A percentile compares a stretch with the other conserved stretches of the same genome.
These are phyloP conservation scores for Bugulina stolonifera DNA, from an alignment of 2,888 invertebrate species.

Conservation along the genomic window DNA sequence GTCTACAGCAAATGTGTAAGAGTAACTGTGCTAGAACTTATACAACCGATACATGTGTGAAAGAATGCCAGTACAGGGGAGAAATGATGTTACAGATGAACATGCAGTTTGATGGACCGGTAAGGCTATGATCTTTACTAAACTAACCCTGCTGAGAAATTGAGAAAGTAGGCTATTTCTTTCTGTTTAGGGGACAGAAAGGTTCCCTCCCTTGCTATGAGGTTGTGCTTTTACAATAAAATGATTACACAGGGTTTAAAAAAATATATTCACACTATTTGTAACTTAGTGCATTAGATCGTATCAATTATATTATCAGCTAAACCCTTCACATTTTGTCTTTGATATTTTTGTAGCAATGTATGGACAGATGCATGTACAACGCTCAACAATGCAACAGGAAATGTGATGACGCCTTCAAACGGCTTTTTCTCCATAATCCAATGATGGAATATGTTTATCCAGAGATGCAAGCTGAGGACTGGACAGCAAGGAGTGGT, in stretches of 20 bases:
- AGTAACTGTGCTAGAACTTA: neutral
- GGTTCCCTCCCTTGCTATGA: too few relatives aligned
- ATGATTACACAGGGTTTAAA: too few relatives aligned
- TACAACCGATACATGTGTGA: neutral
- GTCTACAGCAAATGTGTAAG: slow-evolving; percentile 19
- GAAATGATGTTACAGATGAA: slow-evolving; percentile 4
- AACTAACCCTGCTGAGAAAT: too few relatives aligned
- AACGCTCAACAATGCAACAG: neutral
- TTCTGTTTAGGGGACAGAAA: too few relatives aligned
- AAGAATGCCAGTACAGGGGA: slow-evolving; percentile 14
- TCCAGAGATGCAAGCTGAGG: slow-evolving; percentile 16
- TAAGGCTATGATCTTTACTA: slow-evolving; percentile 1
- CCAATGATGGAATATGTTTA: slow-evolving; percentile 17
- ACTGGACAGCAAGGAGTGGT: slow-evolving; percentile 16
- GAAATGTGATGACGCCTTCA: slow-evolving; percentile 4
- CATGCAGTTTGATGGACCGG: neutral
- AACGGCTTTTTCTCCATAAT: neutral
- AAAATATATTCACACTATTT: too few relatives aligned
- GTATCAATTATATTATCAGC: too few relatives aligned
- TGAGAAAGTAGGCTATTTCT: too few relatives aligned
- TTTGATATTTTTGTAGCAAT: neutral
- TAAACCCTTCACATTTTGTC: too few relatives aligned
- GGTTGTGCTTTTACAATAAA: too few relatives aligned
- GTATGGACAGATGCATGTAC: neutral
- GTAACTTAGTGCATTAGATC: too few relatives aligned